phyloP scores from a whole-genome alignment of 2,888 invertebrate species.

The Melipona bicolor region DNA sequence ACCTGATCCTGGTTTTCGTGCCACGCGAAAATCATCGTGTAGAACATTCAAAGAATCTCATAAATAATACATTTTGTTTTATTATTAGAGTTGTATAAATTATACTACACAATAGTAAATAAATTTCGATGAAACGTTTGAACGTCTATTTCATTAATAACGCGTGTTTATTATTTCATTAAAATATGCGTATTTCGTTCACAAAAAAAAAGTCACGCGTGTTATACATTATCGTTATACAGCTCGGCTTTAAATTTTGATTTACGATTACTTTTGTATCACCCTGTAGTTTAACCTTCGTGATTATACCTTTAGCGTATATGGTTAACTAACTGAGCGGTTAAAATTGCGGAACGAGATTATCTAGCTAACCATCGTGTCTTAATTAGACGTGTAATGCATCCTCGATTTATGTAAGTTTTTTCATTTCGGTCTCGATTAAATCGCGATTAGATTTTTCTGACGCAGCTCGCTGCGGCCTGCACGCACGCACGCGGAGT shows the following conservation, averaged over 20 bases:
- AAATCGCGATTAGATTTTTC: slow-evolving; percentile 2
- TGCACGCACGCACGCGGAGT: background rate
- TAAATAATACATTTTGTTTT: no score
- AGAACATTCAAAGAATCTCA: no score
- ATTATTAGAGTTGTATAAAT: no score
- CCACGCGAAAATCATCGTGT: no score
- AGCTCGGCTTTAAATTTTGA: background rate
- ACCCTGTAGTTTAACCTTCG: slow-evolving; percentile 26
- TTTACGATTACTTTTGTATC: slow-evolving; percentile 2
- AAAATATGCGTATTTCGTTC: background rate
- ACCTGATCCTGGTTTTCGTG: no score
- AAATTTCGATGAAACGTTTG: background rate
- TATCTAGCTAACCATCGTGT: slow-evolving; percentile 34
- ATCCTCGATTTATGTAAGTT: slow-evolving; percentile 42
- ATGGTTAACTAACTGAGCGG: slow-evolving; percentile 72
- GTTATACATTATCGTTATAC: background rate
- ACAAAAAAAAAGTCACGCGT: background rate
- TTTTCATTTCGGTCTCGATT: slow-evolving; percentile 1
- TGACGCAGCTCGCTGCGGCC: background rate
- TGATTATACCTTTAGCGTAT: slow-evolving; percentile 76
- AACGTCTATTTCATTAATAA: background rate
- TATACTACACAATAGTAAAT: background rate
- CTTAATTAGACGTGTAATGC: slow-evolving; percentile 48
- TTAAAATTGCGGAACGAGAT: slow-evolving; percentile 62
- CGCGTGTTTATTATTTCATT: background rate